phyloP scores from a whole-genome alignment of 2,888 invertebrate genomes.

The Melieria omissa region DNA sequence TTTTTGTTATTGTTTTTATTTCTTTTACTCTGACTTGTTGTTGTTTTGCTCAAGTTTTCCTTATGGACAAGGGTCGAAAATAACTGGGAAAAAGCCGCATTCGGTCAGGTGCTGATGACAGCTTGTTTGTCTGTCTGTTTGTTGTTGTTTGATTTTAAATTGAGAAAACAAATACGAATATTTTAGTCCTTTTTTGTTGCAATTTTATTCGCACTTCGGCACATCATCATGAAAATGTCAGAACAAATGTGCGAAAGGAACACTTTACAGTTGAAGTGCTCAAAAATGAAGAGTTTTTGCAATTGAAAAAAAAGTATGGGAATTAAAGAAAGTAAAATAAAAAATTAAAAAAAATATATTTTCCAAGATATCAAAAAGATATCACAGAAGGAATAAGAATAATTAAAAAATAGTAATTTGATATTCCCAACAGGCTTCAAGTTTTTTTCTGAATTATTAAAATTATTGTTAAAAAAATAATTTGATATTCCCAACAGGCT shows the following conservation, averaged over 20 bases:
- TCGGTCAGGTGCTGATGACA: slow-evolving; percentile 56
- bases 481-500: no score
- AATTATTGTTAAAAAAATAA: no score
- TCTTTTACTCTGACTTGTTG: slow-evolving; percentile 36
- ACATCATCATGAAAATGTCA: background rate
- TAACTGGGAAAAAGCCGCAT: slow-evolving; percentile 9
- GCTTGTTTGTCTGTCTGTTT: slow-evolving; percentile 46
- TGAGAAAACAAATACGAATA: slow-evolving; percentile 3
- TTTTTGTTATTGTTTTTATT: slow-evolving; percentile 18
- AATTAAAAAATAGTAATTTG: no score
- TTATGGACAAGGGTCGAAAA: slow-evolving; percentile 21
- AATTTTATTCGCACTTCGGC: background rate
- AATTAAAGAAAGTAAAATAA: background rate
- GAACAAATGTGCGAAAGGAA: background rate
- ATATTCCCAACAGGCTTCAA: no score
- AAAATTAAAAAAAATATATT: background rate
- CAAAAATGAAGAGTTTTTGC: background rate
- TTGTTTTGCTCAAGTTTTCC: slow-evolving; percentile 27
- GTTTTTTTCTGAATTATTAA: no score
- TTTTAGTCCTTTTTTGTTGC: no score
- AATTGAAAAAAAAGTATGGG: background rate
- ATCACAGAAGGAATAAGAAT: no score
- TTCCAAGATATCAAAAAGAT: no score
- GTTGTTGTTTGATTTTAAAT: slow-evolving; percentile 16
- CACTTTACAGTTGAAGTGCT: no score